Evolutionary conservation across 2,113 vertebrate species (phyloP), one percentile per base, ranked within the genome.

Genomic region (Eolophus roseicapilla): DNA sequence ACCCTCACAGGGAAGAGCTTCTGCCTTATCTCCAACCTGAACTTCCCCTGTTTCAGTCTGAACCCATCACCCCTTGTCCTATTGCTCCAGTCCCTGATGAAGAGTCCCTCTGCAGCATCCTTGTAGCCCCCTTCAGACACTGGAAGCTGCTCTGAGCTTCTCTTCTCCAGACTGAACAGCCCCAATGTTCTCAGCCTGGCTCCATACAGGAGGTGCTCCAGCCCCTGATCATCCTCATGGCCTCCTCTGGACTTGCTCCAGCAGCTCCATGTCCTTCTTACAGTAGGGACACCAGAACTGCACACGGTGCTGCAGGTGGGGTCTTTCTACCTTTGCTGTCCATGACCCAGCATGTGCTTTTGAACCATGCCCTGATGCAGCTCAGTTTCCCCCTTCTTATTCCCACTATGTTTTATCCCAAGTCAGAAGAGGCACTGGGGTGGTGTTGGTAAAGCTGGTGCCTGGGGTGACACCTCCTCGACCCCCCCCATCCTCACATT

Each of bases 401-500:
- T 25, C 33, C 57, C 50, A 6, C 21, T 2, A 2, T 0, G 3
- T 68, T 76, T 64, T 28, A 59, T 55, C 10, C 68, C 9, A 1
- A 41, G 33, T 83, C 23, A 11, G 63, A 20, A 82, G 71, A 35
- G 29, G 39, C 25, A 7, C 49, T 52, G 41, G 53, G 44, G 13
- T 60, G n/a, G 70, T 82, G 39, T 8, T 0, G 3, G 43, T 37
- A n/a, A 41, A 33, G 35, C 5, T 9, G 55, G 19, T 19, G 39
- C 35, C 35, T 41, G 67, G 24, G 9, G 7, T 5, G 10, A 2
- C 25, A 16, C 8, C 64, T 76, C 47, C 77, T 33, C 2, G 1
- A 5, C 37, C 13, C 20, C 44, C 49, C 43, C 8, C 13, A 3
- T 1, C 65, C 14, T 8, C 4, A 0, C 2, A 2, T 46, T 41